Percentiles rank a stretch among this genome's conserved stretches.
Evolutionary conservation across 2,797 vertebrate species (phyloP).

Genomic region (Darevskia nairensis): DNA sequence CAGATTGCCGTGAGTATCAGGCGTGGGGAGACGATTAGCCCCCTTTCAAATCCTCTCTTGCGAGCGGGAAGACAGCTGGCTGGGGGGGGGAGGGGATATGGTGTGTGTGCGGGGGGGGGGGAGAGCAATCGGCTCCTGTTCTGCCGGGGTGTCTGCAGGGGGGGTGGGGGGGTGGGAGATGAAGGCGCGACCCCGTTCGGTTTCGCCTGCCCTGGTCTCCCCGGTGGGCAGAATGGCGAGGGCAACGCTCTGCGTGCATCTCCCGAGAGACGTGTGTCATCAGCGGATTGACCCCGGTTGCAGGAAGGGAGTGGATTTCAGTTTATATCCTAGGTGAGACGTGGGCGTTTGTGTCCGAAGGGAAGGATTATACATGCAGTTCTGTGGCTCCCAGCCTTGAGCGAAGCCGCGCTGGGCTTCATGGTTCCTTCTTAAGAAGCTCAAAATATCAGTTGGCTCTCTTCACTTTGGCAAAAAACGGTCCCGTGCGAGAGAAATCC

Average conservation of each 20-base stretch:
- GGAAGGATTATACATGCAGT: neutral
- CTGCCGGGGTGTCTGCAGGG: neutral
- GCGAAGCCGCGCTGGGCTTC: neutral
- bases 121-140: neutral
- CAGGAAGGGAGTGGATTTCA: neutral
- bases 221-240: neutral
- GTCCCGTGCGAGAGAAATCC: neutral
- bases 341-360: too few species aligned
- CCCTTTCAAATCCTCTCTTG: neutral
- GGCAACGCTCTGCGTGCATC: too few species aligned
- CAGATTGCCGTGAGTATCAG: slow-evolving; percentile 93
- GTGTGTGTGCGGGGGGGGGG: too few species aligned
- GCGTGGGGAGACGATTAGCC: neutral
- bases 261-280: neutral
- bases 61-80: neutral
- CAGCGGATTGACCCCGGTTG: neutral
- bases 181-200: neutral
- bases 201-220: neutral
- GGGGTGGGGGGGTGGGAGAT: neutral
- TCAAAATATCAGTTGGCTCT: neutral
- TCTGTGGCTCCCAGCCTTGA: neutral
- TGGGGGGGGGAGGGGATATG: too few species aligned
- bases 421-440: neutral
- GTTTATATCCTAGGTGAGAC: neutral
- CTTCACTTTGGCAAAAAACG: neutral